These are phyloP conservation scores for Heliornis fulica DNA, from an alignment of 2,113 vertebrate genomes.

Conservation along the genomic window DNA sequence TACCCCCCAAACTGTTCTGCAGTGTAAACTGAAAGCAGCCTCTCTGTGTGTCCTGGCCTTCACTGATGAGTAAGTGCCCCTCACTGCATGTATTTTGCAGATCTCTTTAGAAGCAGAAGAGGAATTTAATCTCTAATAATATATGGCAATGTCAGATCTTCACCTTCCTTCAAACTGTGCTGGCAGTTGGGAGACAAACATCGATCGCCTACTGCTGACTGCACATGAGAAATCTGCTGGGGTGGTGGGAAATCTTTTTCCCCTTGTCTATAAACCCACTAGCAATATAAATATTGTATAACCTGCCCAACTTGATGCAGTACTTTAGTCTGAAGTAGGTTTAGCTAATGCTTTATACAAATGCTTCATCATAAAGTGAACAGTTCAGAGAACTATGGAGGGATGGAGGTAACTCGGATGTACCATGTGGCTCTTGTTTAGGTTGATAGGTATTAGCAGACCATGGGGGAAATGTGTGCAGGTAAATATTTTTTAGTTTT, in stretches of 20 bases:
- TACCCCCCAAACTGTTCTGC: background rate
- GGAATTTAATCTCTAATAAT: accelerated
- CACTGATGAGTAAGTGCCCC: background rate
- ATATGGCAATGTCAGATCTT: accelerated
- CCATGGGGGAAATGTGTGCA: background rate
- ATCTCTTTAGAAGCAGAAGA: background rate
- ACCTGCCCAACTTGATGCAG: accelerated
- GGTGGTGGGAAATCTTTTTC: background rate
- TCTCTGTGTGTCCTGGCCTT: background rate
- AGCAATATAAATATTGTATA: background rate
- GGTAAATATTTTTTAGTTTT: background rate
- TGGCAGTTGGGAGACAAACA: background rate
- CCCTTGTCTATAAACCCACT: background rate
- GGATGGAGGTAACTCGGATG: background rate
- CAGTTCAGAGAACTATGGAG: background rate
- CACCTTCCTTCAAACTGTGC: background rate
- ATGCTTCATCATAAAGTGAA: background rate
- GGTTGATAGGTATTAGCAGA: background rate
- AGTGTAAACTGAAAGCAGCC: background rate
- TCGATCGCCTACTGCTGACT: background rate
- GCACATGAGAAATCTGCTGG: background rate
- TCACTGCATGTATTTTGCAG: background rate
- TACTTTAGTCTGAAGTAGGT: background rate
- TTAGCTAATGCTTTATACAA: background rate
- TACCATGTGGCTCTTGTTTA: background rate